phyloP scores from a whole-genome alignment of 2,797 vertebrate genomes.

The Lindbergichthys nudifrons region DNA sequence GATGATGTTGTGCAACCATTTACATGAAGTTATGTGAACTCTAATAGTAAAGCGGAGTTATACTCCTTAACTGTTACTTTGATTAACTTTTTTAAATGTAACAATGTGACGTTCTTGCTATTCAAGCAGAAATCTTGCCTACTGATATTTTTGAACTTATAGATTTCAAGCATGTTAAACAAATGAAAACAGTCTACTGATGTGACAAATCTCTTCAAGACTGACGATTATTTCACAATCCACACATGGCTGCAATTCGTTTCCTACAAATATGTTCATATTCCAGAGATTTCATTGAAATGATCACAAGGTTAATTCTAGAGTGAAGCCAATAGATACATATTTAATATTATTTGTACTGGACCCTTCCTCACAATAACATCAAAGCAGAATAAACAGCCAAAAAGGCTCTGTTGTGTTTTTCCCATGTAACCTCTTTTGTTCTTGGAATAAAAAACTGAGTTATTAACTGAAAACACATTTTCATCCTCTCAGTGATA shows the following conservation, averaged over 20 bases:
- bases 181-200: conserved; percentile 31
- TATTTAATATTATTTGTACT: conserved; percentile 29
- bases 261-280: conserved; percentile 7
- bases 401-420: conserved; percentile 38
- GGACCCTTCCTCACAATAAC: conserved; percentile 35
- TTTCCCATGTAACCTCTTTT: conserved; percentile 58
- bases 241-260: conserved; percentile 39
- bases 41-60: not conserved
- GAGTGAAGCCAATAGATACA: conserved; percentile 5
- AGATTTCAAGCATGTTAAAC: conserved; percentile 15
- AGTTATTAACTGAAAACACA: conserved; percentile 83
- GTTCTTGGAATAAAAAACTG: conserved; percentile 57
- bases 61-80: not conserved
- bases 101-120: not conserved
- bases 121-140: not conserved
- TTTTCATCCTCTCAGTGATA: conserved; percentile 72
- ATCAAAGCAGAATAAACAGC: conserved; percentile 52
- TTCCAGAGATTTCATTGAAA: conserved; percentile 9
- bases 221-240: conserved; percentile 13
- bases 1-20: not conserved
- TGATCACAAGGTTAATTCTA: conserved; percentile 1
- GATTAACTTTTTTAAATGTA: not conserved
- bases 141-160: not conserved
- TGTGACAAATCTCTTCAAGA: conserved; percentile 37
- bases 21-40: not conserved